These are phyloP conservation scores for Platyrinchus mystaceus DNA, from an alignment of 2,797 vertebrate genomes.

Conservation along the genomic window DNA sequence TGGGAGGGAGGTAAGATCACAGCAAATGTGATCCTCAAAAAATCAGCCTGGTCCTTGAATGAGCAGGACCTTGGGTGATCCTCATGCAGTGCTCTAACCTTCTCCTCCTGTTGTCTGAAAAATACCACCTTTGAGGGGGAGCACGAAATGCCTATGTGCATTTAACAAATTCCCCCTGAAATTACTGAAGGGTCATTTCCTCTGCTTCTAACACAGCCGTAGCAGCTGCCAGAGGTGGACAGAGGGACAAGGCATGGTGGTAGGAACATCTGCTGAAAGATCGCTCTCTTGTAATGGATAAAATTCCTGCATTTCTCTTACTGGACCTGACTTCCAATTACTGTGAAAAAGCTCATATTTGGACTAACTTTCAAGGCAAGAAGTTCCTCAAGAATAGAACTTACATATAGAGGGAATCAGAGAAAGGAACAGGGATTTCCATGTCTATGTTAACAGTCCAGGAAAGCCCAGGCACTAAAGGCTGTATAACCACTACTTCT, in stretches of 20 bases:
- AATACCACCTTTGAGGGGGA: not conserved
- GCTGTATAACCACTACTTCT: not conserved
- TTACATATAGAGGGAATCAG: not conserved
- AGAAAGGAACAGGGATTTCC: not conserved
- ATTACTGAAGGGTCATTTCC: not conserved
- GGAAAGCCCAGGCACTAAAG: conserved; percentile 12
- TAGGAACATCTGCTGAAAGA: not conserved
- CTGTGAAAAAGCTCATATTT: not conserved
- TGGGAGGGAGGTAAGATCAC: not conserved
- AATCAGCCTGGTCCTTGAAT: not conserved
- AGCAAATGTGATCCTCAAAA: not conserved
- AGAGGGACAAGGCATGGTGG: not conserved
- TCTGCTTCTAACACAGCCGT: not conserved
- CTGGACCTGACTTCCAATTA: not conserved
- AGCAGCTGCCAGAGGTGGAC: not conserved
- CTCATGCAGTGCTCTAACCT: not conserved
- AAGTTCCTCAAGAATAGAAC: conserved; percentile 1
- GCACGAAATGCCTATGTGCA: not conserved
- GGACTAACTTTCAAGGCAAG: not conserved
- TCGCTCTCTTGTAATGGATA: not conserved
- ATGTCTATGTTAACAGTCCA: not conserved
- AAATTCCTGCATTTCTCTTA: not conserved
- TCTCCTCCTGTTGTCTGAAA: not conserved
- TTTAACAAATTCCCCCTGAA: not conserved
- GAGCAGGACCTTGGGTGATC: not conserved